Conservation (phyloP, 2,797 vertebrate genomes). For the Sebastes itinus region DNA sequence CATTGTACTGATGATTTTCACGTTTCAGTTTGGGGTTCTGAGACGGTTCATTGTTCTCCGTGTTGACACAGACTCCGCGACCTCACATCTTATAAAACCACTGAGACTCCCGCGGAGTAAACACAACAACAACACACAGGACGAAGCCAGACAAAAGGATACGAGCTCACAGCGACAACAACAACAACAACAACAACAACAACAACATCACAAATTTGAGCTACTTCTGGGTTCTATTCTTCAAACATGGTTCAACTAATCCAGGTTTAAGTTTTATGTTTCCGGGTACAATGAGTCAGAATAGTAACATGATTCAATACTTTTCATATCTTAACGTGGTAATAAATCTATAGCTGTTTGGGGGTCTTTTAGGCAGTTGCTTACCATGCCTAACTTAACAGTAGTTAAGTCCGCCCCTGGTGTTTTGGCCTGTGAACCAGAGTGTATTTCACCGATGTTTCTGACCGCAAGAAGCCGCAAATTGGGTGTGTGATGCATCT, state of each 20-base stretch:
- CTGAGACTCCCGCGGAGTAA: background rate
- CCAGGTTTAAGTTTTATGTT: background rate
- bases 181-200: background rate
- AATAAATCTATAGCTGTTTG: too few species aligned
- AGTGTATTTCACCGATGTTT: too few species aligned
- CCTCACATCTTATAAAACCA: background rate
- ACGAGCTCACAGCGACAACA: background rate
- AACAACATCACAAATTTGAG: background rate
- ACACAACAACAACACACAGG: background rate
- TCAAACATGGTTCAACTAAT: background rate
- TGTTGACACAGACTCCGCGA: conserved; percentile 6
- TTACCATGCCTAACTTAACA: too few species aligned
- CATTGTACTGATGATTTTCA: background rate
- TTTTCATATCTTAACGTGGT: too few species aligned
- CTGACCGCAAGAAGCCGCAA: too few species aligned
- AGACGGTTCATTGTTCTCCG: conserved; percentile 13
- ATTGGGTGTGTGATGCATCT: too few species aligned
- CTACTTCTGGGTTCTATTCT: background rate
- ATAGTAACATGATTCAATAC: too few species aligned
- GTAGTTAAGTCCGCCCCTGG: too few species aligned
- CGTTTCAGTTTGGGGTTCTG: background rate
- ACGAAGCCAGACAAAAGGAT: background rate
- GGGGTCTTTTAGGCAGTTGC: too few species aligned
- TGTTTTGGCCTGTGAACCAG: too few species aligned
- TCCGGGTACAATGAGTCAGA: too few species aligned